Percentiles rank a stretch among this genome's conserved stretches.
These are phyloP conservation scores for Piscicola geometra DNA, from an alignment of 2,888 invertebrate genomes.

Conservation along the genomic window DNA sequence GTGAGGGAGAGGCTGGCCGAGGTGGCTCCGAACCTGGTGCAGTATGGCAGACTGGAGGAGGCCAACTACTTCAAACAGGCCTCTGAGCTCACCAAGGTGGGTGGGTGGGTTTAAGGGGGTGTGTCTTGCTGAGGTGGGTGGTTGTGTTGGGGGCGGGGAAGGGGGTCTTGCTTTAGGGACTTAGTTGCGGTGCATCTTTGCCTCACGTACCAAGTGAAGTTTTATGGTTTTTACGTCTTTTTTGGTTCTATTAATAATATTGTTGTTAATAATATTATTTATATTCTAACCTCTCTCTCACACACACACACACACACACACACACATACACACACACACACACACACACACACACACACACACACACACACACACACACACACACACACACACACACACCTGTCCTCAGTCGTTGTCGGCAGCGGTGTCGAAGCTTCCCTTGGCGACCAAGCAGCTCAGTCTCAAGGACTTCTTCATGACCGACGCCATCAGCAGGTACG, in stretches of 20 bases:
- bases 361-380: slow-evolving; percentile 21
- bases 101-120: neutral
- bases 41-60: slow-evolving; percentile 76
- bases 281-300: neutral
- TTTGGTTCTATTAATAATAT: slow-evolving; percentile 38
- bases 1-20: slow-evolving; percentile 75
- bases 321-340: slow-evolving; percentile 14
- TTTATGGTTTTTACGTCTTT: too few species aligned
- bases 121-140: neutral
- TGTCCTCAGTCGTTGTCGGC: slow-evolving; percentile 52
- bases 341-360: slow-evolving; percentile 21
- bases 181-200: neutral
- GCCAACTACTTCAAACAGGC: slow-evolving; percentile 80
- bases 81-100: slow-evolving; percentile 64
- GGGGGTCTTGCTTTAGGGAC: neutral
- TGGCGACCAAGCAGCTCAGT: slow-evolving; percentile 61
- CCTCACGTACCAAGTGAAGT: neutral
- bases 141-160: neutral
- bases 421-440: slow-evolving; percentile 55
- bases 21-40: slow-evolving; percentile 80
- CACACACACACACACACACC: slow-evolving; percentile 17
- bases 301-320: slow-evolving; percentile 24
- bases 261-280: too few species aligned
- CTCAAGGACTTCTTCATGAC: slow-evolving; percentile 83
- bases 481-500: slow-evolving; percentile 80